phyloP scores from a whole-genome alignment of 2,113 vertebrate genomes.

The Hypanus sabinus region DNA sequence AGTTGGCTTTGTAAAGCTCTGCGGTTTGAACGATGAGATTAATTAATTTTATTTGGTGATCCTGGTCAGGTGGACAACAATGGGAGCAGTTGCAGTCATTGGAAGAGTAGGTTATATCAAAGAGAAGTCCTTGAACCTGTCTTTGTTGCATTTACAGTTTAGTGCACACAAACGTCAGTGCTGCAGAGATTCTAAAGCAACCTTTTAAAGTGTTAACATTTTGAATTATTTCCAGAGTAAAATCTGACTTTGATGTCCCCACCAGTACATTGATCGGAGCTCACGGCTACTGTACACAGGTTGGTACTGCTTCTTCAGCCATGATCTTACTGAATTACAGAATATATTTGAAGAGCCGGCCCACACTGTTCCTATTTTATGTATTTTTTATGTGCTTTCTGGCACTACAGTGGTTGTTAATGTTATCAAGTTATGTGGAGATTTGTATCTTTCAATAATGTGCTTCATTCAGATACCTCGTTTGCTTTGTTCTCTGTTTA shows the following conservation, averaged over 20 bases:
- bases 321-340: too few species aligned
- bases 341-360: too few species aligned
- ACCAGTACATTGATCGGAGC: slow-evolving; percentile 76
- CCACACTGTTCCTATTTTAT: too few species aligned
- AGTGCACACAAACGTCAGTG: neutral
- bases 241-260: slow-evolving; percentile 78
- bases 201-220: slow-evolving; percentile 2
- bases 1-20: neutral
- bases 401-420: neutral
- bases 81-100: neutral
- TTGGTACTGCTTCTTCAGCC: slow-evolving; percentile 44
- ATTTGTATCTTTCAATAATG: neutral
- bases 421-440: neutral
- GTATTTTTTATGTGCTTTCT: neutral
- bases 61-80: neutral
- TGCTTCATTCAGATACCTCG: neutral
- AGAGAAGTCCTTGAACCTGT: neutral
- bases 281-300: slow-evolving; percentile 92
- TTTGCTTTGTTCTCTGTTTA: too few species aligned
- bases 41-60: neutral
- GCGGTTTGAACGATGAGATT: neutral
- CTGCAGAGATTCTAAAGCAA: neutral
- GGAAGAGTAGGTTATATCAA: neutral
- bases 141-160: neutral
- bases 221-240: slow-evolving; percentile 59